Conservation (phyloP, 2,888 invertebrate species). For the Trisateles emortualis region DNA sequence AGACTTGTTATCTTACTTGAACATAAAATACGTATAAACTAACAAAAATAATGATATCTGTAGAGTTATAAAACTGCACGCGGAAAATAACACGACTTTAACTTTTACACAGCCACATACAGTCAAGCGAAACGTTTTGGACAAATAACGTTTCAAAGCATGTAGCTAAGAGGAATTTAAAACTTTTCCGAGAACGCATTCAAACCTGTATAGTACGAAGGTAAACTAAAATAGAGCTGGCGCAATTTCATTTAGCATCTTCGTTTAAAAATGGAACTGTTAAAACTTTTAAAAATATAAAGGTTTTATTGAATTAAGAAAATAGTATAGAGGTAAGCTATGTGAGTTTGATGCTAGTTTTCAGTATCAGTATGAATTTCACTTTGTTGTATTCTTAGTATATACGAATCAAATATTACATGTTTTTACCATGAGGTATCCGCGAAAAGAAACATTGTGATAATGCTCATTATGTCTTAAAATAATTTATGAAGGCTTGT, state of each 20-base stretch:
- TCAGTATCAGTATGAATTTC: no score
- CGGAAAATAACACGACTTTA: conserved; percentile 17
- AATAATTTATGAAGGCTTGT: no score
- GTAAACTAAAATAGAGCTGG: conserved; percentile 6
- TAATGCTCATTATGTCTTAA: no score
- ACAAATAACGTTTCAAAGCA: conserved; percentile 17
- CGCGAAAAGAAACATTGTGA: no score
- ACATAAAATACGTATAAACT: conserved; percentile 23
- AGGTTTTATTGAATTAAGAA: background rate
- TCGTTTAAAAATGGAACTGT: background rate
- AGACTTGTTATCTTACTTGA: no score
- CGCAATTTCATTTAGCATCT: background rate
- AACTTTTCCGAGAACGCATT: conserved; percentile 15
- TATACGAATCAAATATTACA: no score
- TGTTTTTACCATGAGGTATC: no score
- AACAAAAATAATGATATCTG: conserved; percentile 8
- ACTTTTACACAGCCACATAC: conserved; percentile 22
- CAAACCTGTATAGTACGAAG: background rate
- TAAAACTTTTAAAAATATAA: background rate
- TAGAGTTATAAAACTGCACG: conserved; percentile 28
- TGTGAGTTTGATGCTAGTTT: no score
- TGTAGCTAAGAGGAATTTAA: conserved; percentile 10
- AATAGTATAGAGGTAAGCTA: no score
- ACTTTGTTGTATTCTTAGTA: no score
- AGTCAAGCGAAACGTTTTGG: conserved; percentile 25